Conservation (phyloP, 2,797 vertebrate genomes). For the Pygocentrus nattereri region DNA sequence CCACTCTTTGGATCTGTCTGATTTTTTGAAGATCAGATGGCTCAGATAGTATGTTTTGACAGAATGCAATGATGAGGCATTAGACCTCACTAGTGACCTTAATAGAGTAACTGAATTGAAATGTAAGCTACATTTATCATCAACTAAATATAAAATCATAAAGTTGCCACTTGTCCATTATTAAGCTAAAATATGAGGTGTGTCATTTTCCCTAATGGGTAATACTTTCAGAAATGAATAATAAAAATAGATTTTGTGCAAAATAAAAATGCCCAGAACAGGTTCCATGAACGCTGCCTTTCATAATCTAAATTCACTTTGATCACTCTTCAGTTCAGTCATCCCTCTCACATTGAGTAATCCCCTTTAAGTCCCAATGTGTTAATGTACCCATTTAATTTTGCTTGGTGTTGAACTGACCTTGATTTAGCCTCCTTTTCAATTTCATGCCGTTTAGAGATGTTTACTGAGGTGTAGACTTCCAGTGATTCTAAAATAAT, state of each 20-base stretch:
- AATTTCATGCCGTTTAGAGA: slow-evolving; percentile 1
- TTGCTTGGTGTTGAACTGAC: background rate
- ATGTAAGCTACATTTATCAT: background rate
- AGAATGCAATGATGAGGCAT: background rate
- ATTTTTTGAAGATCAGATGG: too few species aligned
- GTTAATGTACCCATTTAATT: background rate
- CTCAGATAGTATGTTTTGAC: background rate
- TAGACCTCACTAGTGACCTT: too few species aligned
- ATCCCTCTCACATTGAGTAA: background rate
- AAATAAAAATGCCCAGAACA: background rate
- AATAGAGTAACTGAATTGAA: background rate
- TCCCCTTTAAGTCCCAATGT: background rate
- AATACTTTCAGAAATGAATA: background rate
- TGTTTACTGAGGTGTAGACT: background rate
- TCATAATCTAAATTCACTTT: background rate
- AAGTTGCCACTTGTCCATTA: background rate
- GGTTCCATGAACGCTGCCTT: background rate
- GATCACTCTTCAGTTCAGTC: background rate
- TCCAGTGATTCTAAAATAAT: background rate
- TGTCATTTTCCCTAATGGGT: background rate
- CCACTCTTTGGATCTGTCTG: too few species aligned
- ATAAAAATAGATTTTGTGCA: too few species aligned
- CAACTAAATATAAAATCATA: background rate
- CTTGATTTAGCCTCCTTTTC: background rate
- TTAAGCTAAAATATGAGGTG: background rate